phyloP scores from a whole-genome alignment of 2,797 vertebrate genomes.

The Pogonophryne albipinna region DNA sequence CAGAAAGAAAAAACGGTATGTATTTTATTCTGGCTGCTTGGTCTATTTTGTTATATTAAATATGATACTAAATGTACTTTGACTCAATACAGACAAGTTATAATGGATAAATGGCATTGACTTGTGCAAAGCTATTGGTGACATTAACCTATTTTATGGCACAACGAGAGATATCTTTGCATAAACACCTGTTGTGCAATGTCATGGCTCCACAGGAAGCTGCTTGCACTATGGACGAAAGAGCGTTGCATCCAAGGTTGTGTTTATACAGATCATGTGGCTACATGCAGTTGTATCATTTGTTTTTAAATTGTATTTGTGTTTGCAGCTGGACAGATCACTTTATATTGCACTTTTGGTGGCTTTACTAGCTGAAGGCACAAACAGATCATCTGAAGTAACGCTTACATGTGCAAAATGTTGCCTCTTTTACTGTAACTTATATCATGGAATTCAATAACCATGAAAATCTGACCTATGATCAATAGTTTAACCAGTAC shows the following conservation, averaged over 20 bases:
- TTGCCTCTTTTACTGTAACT: not conserved
- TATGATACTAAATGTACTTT: not conserved
- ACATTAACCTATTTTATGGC: not conserved
- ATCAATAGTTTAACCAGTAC: conserved; percentile 3
- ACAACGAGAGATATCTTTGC: conserved; percentile 6
- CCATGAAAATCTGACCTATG: not conserved
- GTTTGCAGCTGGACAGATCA: not conserved
- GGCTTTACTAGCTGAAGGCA: not conserved
- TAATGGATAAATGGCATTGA: not conserved
- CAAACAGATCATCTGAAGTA: not conserved
- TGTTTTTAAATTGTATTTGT: conserved; percentile 4
- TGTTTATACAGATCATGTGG: conserved; percentile 5
- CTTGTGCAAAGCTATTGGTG: not conserved
- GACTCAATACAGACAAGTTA: not conserved
- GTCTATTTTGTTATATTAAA: not conserved
- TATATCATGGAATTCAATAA: not conserved
- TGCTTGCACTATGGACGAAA: not conserved
- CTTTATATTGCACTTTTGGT: not conserved
- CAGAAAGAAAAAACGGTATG: not conserved
- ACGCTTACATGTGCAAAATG: too few species aligned
- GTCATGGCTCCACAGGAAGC: not conserved
- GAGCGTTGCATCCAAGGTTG: not conserved
- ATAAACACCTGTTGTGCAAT: conserved; percentile 11
- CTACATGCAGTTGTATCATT: not conserved
- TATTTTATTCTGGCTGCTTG: conserved; percentile 1